A percentile compares a stretch with the other conserved stretches of the same genome.
phyloP scores from a whole-genome alignment of 2,113 vertebrate species.

The Collichthys lucidus region DNA sequence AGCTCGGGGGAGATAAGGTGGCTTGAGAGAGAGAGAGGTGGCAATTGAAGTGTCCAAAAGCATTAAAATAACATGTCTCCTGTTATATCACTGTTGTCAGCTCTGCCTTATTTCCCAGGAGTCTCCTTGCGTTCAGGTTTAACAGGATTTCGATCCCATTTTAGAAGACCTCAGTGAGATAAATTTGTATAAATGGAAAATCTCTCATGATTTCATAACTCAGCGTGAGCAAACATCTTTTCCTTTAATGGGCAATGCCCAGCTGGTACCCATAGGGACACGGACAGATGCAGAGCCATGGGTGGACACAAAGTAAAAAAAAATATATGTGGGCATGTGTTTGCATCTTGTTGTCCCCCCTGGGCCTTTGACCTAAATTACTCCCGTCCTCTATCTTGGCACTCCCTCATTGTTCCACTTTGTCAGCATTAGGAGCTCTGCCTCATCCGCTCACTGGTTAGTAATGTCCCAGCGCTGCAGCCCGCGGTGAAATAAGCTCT shows the following conservation, averaged over 20 bases:
- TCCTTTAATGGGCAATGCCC: slow-evolving; percentile 8
- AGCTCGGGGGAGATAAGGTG: slow-evolving; percentile 11
- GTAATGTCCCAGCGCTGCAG: slow-evolving; percentile 54
- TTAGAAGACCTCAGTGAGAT: slow-evolving; percentile 36
- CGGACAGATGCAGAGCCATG: slow-evolving; percentile 11
- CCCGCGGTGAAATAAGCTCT: slow-evolving; percentile 66
- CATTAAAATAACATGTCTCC: slow-evolving; percentile 60
- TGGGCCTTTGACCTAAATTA: slow-evolving; percentile 69
- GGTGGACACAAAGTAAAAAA: slow-evolving; percentile 1
- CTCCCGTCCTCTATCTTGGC: slow-evolving; percentile 44
- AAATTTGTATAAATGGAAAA: slow-evolving; percentile 53
- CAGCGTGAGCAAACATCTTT: neutral
- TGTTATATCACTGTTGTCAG: slow-evolving; percentile 43
- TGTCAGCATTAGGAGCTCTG: slow-evolving; percentile 63
- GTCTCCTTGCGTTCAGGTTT: slow-evolving; percentile 34
- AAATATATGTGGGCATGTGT: slow-evolving; percentile 2
- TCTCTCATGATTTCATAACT: slow-evolving; percentile 31
- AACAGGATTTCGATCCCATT: slow-evolving; percentile 54
- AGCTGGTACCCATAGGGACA: neutral
- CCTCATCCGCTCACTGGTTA: slow-evolving; percentile 61
- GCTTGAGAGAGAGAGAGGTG: slow-evolving; percentile 36
- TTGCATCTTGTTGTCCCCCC: slow-evolving; percentile 30
- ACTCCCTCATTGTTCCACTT: slow-evolving; percentile 51
- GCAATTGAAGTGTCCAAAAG: slow-evolving; percentile 64
- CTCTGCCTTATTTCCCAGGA: slow-evolving; percentile 60